These are phyloP conservation scores for Bombus sylvicola DNA, from an alignment of 1,140 invertebrate genomes.

Conservation along the genomic window DNA sequence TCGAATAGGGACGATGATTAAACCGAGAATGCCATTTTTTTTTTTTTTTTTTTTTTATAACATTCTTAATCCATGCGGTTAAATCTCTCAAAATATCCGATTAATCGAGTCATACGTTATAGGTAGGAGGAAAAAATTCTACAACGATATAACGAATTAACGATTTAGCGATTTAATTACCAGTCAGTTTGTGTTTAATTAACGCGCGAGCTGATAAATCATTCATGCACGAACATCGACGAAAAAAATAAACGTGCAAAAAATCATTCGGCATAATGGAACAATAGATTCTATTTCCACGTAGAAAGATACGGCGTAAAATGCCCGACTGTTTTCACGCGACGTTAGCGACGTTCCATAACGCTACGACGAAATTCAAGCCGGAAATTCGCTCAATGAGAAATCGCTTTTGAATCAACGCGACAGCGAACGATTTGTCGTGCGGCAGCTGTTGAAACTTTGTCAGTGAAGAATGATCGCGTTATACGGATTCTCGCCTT, in stretches of 20 bases:
- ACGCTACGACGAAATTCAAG: not conserved
- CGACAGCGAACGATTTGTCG: slow-evolving; percentile 38
- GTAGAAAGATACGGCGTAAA: not conserved
- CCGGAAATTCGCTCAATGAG: slow-evolving; percentile 19
- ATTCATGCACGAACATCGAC: not conserved
- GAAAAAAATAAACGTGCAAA: not conserved
- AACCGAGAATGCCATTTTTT: not conserved
- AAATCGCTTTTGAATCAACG: slow-evolving; percentile 42
- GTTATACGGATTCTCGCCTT: not conserved
- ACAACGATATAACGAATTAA: not conserved
- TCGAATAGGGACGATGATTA: not conserved
- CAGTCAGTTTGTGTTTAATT: not conserved
- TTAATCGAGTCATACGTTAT: too few species aligned
- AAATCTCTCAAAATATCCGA: not conserved
- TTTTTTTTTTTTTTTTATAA: too few species aligned
- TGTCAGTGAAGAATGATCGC: slow-evolving; percentile 43
- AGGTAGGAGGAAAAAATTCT: not conserved
- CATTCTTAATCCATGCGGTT: too few species aligned
- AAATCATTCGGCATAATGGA: not conserved
- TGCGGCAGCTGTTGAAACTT: slow-evolving; percentile 25
- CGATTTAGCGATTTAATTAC: not conserved
- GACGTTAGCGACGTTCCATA: slow-evolving; percentile 9
- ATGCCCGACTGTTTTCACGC: slow-evolving; percentile 3
- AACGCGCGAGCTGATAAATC: not conserved
- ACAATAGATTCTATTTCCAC: not conserved